phyloP scores from a whole-genome alignment of 2,888 invertebrate genomes.

The Stomorhina lunata region DNA sequence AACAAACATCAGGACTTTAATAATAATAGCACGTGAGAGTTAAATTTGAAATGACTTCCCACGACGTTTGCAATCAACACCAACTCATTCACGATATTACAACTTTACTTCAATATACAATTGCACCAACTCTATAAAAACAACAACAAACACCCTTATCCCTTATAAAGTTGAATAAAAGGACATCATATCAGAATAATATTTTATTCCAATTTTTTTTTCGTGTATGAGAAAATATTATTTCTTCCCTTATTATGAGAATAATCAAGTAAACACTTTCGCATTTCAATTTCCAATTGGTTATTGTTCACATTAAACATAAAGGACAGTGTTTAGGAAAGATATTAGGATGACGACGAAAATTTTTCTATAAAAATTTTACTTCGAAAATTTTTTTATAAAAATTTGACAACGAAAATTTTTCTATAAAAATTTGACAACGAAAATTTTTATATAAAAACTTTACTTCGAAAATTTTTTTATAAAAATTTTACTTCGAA shows the following conservation, averaged over 20 bases:
- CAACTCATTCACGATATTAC: constrained; percentile 33
- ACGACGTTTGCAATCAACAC: constrained; percentile 61
- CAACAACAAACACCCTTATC: constrained; percentile 51
- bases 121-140: constrained; percentile 22
- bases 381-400: background rate
- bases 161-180: background rate
- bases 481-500: no score
- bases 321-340: constrained; percentile 20
- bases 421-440: no score
- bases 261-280: constrained; percentile 19
- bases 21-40: constrained; percentile 63
- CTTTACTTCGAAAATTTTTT: no score
- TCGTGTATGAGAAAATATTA: background rate
- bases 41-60: constrained; percentile 64
- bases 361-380: constrained; percentile 16
- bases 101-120: constrained; percentile 33
- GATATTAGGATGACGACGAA: no score
- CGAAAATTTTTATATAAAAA: no score
- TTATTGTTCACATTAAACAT: constrained; percentile 20
- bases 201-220: background rate
- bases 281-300: constrained; percentile 60
- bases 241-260: constrained; percentile 27
- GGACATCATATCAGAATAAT: constrained; percentile 13
- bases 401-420: background rate
- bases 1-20: constrained; percentile 20